phyloP scores from a whole-genome alignment of 2,113 vertebrate genomes.

The Neoarius graeffei region DNA sequence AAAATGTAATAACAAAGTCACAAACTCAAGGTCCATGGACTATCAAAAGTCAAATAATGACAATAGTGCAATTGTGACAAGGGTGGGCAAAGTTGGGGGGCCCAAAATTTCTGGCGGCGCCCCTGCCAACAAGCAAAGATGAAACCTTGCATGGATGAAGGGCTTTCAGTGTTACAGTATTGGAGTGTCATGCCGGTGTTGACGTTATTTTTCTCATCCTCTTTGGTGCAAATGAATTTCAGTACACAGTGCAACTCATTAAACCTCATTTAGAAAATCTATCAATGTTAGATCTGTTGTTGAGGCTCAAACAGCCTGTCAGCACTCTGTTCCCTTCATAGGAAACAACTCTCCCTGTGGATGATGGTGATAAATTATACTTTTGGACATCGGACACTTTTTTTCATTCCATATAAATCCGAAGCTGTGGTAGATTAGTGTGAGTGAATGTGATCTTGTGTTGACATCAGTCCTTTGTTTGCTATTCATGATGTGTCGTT shows the following conservation, averaged over 20 bases:
- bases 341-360: background rate
- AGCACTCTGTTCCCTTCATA: background rate
- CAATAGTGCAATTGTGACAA: too few relatives aligned
- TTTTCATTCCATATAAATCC: background rate
- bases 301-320: background rate
- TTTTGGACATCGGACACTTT: background rate
- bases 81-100: too few relatives aligned
- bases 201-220: background rate
- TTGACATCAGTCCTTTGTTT: constrained; percentile 1
- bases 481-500: constrained; percentile 34
- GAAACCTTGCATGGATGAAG: background rate
- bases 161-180: background rate
- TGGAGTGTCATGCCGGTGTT: background rate
- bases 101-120: too few relatives aligned
- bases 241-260: too few relatives aligned
- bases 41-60: too few relatives aligned
- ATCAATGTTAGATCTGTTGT: background rate
- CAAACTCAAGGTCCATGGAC: too few relatives aligned
- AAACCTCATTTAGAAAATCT: background rate
- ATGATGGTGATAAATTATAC: background rate
- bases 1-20: too few relatives aligned
- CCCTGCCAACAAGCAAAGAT: too few relatives aligned
- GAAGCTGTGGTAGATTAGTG: background rate
- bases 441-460: background rate
- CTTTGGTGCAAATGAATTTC: background rate